phyloP scores from a whole-genome alignment of 2,797 vertebrate species.

The Poecilia picta region DNA sequence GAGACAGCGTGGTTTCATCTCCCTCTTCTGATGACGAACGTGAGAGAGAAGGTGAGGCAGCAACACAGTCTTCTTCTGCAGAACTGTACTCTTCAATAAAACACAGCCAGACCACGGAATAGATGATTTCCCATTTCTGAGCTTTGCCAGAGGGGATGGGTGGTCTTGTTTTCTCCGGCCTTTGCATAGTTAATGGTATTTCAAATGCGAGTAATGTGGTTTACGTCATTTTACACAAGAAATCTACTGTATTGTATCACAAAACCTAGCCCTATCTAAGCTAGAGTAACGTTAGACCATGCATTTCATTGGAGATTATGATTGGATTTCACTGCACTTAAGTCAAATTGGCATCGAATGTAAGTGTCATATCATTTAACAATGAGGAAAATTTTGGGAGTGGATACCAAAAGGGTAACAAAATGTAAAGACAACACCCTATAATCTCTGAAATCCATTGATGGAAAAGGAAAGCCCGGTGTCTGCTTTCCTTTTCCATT shows the following conservation, averaged over 20 bases:
- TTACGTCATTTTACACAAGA: no score
- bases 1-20: constrained; percentile 2
- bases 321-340: not conserved
- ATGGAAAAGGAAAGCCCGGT: not conserved
- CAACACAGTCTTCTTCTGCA: not conserved
- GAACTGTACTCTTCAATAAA: not conserved
- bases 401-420: not conserved
- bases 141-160: not conserved
- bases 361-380: not conserved
- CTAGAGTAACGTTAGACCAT: not conserved
- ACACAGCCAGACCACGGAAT: not conserved
- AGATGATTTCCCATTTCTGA: not conserved
- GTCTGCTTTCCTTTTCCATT: not conserved
- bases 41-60: constrained; percentile 9
- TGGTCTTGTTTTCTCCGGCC: not conserved
- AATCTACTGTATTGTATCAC: no score
- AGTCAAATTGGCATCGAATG: not conserved
- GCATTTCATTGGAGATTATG: not conserved
- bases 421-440: not conserved
- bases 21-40: not conserved
- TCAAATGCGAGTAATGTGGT: not conserved
- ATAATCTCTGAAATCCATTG: not conserved
- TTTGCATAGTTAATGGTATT: not conserved
- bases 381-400: not conserved
- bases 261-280: no score